Conservation (phyloP, 1,140 invertebrate species). For the Melanaphis sacchari region DNA sequence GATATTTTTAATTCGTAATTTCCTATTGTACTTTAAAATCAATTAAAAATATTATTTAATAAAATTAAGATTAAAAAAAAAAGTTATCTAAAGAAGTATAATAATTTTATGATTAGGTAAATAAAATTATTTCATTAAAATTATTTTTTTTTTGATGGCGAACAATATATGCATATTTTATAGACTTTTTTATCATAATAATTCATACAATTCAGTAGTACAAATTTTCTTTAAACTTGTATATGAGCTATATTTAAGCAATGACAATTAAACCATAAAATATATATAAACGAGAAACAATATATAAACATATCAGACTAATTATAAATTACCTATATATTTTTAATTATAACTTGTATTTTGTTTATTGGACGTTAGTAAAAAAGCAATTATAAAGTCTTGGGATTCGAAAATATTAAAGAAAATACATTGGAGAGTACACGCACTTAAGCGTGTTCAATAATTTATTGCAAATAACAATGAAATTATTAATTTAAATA, state of each 20-base stretch:
- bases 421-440: background rate
- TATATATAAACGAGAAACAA: background rate
- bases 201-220: slow-evolving; percentile 30
- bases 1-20: slow-evolving; percentile 25
- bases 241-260: slow-evolving; percentile 3
- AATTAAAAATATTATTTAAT: slow-evolving; percentile 32
- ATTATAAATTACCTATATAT: slow-evolving; percentile 30
- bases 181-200: slow-evolving; percentile 22
- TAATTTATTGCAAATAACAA: slow-evolving; percentile 4
- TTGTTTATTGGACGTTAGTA: background rate
- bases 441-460: background rate
- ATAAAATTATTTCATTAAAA: slow-evolving; percentile 37
- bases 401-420: background rate
- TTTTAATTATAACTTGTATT: slow-evolving; percentile 36
- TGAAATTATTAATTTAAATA: slow-evolving; percentile 2
- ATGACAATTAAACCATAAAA: slow-evolving; percentile 26
- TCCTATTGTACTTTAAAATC: background rate
- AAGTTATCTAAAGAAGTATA: background rate
- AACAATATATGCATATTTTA: slow-evolving; percentile 43
- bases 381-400: background rate
- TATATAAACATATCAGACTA: background rate
- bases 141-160: background rate
- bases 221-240: slow-evolving; percentile 19
- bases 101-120: slow-evolving; percentile 35
- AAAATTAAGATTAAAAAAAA: background rate